phyloP scores from a whole-genome alignment of 35 echinoderm and acorn worm genomes.

The Heliocidaris erythrogramma region DNA sequence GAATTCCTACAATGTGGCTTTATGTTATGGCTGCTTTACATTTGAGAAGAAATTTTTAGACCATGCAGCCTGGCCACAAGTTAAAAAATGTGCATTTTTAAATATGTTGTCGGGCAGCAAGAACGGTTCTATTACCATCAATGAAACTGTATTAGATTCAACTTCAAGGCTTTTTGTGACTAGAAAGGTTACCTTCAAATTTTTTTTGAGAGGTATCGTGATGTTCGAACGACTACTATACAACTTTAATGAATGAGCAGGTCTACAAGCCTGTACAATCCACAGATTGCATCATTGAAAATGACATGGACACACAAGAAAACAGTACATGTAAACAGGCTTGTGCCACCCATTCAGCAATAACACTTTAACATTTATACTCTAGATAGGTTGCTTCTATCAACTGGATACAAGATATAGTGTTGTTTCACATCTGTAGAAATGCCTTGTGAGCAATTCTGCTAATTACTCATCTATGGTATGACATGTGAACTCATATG shows the following conservation, averaged over 20 bases:
- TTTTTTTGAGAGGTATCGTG: not conserved
- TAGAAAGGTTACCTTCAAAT: not conserved
- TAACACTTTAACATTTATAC: not conserved
- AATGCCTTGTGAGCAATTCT: not conserved
- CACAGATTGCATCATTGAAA: not conserved
- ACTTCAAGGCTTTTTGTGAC: not conserved
- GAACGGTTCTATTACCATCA: too few species aligned
- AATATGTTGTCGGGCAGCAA: too few species aligned
- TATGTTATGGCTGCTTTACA: not conserved
- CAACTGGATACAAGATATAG: too few species aligned
- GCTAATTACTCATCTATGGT: not conserved
- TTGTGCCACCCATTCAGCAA: not conserved
- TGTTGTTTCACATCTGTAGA: too few species aligned
- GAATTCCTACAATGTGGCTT: not conserved
- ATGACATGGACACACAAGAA: not conserved
- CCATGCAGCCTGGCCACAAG: not conserved
- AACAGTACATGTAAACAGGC: not conserved
- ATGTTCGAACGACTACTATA: not conserved
- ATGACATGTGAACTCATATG: not conserved
- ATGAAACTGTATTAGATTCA: not conserved
- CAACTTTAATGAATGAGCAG: not conserved
- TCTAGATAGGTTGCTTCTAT: not conserved
- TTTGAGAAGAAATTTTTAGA: not conserved
- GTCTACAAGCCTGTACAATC: not conserved
- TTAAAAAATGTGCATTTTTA: not conserved